Conservation (phyloP, 2,113 vertebrate genomes). For the Collichthys lucidus region DNA sequence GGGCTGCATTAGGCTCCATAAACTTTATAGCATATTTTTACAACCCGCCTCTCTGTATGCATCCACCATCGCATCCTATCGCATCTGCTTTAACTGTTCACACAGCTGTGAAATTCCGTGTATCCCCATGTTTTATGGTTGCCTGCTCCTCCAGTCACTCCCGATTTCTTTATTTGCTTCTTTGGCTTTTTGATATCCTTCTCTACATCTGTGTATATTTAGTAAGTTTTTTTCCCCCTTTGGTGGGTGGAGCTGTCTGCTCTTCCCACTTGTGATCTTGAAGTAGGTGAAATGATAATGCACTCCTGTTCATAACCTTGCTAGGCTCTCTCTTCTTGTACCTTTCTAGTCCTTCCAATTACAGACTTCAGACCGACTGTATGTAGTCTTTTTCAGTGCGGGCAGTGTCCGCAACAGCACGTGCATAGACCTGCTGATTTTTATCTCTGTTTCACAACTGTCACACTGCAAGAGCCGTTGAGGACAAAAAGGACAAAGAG, state of each 20-base stretch:
- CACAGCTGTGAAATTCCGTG: slow-evolving; percentile 81
- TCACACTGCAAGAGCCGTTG: background rate
- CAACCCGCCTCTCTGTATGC: slow-evolving; percentile 82
- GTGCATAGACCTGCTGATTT: slow-evolving; percentile 5
- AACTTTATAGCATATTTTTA: slow-evolving; percentile 85
- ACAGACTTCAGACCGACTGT: slow-evolving; percentile 32
- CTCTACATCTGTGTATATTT: slow-evolving; percentile 75
- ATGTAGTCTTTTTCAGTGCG: slow-evolving; percentile 32
- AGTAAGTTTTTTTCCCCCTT: slow-evolving; percentile 67
- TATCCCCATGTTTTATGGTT: slow-evolving; percentile 79
- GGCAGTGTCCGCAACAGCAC: background rate
- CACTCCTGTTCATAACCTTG: slow-evolving; percentile 44
- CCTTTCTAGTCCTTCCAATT: slow-evolving; percentile 29
- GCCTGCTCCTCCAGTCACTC: slow-evolving; percentile 72
- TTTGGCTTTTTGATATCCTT: slow-evolving; percentile 64
- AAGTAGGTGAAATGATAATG: slow-evolving; percentile 38
- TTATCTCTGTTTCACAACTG: slow-evolving; percentile 10
- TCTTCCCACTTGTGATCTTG: slow-evolving; percentile 47
- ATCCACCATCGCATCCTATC: slow-evolving; percentile 78
- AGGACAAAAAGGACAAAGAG: slow-evolving; percentile 16
- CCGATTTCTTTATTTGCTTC: slow-evolving; percentile 76
- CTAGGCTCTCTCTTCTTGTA: slow-evolving; percentile 30
- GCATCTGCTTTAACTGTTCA: slow-evolving; percentile 83
- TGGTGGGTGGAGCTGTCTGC: slow-evolving; percentile 56
- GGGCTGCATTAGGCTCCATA: slow-evolving; percentile 84